Base-by-base conservation (phyloP, 1,140 invertebrate genomes). In the Pemphigus obesinymphae region DNA sequence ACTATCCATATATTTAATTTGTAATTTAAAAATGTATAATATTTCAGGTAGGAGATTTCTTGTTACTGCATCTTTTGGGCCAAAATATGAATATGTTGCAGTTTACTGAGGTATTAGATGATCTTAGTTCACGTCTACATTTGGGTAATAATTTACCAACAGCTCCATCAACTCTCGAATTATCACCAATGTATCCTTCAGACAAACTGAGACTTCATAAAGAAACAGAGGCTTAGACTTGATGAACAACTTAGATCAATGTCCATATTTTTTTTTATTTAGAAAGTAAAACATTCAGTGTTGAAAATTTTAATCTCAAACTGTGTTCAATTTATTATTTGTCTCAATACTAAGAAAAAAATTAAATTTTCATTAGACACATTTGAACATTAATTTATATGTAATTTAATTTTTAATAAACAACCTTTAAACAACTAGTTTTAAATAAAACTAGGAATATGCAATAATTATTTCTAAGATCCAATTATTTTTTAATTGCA, bases 41-140 rank as follows among this genome's bases (percentile, higher is more conserved):
- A 63, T 50, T 82, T 55, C 86, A 94, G 92, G 91, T 96, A 84
- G 94, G 94, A 37, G 94, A 96, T 85, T 96, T 95, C 87, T 89
- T 96, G 58, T 87, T 96, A 66, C 87, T 96, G 45, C 93, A 95
- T 85, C 87, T 96, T 48, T 87, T 96, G 13, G 93, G 93, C 37
- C 94, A 96, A 86, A 96, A 96, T 86, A 91, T 96, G 88, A 95
- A 93, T 85, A 89, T 93, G 85, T 90, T 92, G 88, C 89, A 92
- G 29, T 95, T 94, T 86, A 91, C 91, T 48, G 93, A 95, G 85
- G 90, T 95, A 80, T 85, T 96, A 84, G 88, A 91, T 31, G 90
- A 91, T 81, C 85, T 92, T 0, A 90, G 88, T 68, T 89, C 90
- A 83, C 89, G 90, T 70, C 87, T 93, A 34, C 92, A 92, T 81